Evolutionary conservation across 1,140 invertebrate genomes (phyloP).

Genomic region (Onthophagus taurus): DNA sequence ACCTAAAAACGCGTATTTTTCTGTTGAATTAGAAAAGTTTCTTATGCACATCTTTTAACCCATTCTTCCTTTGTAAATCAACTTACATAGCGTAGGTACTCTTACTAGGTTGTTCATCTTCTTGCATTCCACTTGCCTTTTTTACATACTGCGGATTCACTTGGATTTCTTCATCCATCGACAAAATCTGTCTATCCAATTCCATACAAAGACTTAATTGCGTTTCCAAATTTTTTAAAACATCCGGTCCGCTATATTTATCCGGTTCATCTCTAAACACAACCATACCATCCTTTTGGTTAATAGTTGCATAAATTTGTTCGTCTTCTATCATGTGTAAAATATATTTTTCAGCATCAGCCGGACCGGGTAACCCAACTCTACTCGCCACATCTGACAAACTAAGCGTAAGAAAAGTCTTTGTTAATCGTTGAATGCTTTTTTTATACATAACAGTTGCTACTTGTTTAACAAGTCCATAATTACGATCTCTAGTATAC

Average conservation of each 20-base stretch:
- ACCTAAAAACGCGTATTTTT: too few relatives aligned
- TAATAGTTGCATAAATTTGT: constrained; percentile 94
- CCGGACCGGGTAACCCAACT: constrained; percentile 72
- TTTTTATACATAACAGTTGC: constrained; percentile 85
- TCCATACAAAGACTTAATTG: constrained; percentile 81
- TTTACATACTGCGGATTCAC: constrained; percentile 80
- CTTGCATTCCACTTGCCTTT: constrained; percentile 58
- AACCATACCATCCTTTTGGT: constrained; percentile 98
- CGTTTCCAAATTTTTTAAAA: constrained; percentile 77
- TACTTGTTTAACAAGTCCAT: constrained; percentile 76
- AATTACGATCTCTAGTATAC: constrained; percentile 76
- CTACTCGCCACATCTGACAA: constrained; percentile 87
- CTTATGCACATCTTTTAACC: too few relatives aligned
- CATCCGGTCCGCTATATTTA: constrained; percentile 82
- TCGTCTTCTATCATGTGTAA: constrained; percentile 95
- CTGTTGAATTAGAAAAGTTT: too few relatives aligned
- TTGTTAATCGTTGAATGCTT: constrained; percentile 93
- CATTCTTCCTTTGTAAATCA: too few relatives aligned
- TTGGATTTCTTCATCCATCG: constrained; percentile 91
- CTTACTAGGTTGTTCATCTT: constrained; percentile 47
- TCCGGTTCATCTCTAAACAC: constrained; percentile 93
- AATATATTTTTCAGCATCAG: constrained; percentile 89
- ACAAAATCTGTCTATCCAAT: constrained; percentile 74
- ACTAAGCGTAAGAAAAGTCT: constrained; percentile 93
- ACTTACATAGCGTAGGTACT: constrained; percentile 44